Base-by-base conservation (phyloP, 2,113 vertebrate genomes). In the Carassius carassius region DNA sequence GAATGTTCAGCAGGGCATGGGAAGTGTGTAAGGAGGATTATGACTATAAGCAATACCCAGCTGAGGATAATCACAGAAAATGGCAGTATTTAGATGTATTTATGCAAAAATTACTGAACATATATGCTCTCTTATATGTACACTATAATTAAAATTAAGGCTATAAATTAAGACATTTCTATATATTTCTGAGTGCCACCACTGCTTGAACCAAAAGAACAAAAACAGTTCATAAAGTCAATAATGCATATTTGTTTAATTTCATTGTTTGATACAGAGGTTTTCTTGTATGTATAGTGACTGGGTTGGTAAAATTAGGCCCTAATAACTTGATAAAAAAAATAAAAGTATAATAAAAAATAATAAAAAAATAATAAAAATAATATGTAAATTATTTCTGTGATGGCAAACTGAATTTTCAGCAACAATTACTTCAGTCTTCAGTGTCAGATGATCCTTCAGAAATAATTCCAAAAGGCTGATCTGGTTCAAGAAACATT, bases 271-370 rank as follows among this genome's bases (percentile, higher is more conserved):
- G 4, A 62, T 37, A n/a, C 58, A 62, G 0, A 79, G 17, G 72
- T 21, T 9, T 56, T 74, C 14, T 35, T 72, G 12, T 37, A 85
- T 51, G 51, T 79, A 16, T 23, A 78, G 51, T 35, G 11, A 73
- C n/a, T 17, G 67, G 60, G n/a, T 11, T 80, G 32, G 51, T 60
- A 73, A 78, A 47, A 58, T 78, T 60, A 78, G 76, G n/a, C 70
- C 13, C 7, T 41, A 41, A 41, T 41, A 8, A 41, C 9, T 41
- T 41, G 41, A 41, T 41, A 7, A 37, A 37, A 29, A 29, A 29
- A 29, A 29, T 29, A 29, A 29, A 29, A 29, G 29, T 29, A 29
- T 29, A 29, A 29, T 29, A 29, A 29, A 29, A 29, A 29, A 29
- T 29, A 29, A 29, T n/a, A n/a, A n/a, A n/a, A n/a, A n/a, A n/a